phyloP scores from a whole-genome alignment of 2,797 vertebrate genomes.

The Characodon lateralis region DNA sequence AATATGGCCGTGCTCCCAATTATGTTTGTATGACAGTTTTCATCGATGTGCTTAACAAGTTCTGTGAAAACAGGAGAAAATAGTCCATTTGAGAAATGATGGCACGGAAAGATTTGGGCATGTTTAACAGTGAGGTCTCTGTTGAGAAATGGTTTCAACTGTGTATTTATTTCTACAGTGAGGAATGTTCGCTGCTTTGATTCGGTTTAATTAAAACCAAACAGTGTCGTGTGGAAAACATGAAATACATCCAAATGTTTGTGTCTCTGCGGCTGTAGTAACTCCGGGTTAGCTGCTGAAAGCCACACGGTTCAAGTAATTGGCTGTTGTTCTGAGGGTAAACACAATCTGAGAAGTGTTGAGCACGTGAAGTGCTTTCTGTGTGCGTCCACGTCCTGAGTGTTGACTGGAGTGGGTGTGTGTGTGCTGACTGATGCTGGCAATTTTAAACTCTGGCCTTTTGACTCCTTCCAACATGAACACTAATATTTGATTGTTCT shows the following conservation, averaged over 20 bases:
- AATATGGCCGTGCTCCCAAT: slow-evolving; percentile 3
- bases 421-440: not conserved
- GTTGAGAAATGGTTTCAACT: slow-evolving; percentile 29
- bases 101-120: slow-evolving; percentile 24
- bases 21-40: slow-evolving; percentile 27
- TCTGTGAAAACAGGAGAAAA: slow-evolving; percentile 16
- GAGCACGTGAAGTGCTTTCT: slow-evolving; percentile 56
- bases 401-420: slow-evolving; percentile 25
- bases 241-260: slow-evolving; percentile 51
- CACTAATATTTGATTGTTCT: not conserved
- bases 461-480: not conserved
- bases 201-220: slow-evolving; percentile 47
- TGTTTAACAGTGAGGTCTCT: slow-evolving; percentile 21
- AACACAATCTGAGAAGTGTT: slow-evolving; percentile 68
- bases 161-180: slow-evolving; percentile 30
- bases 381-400: slow-evolving; percentile 43
- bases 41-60: slow-evolving; percentile 18
- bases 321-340: slow-evolving; percentile 59
- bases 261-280: slow-evolving; percentile 23
- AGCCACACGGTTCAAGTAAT: slow-evolving; percentile 51
- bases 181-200: slow-evolving; percentile 43
- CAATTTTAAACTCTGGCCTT: slow-evolving; percentile 58
- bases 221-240: slow-evolving; percentile 22
- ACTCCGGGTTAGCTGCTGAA: slow-evolving; percentile 44
- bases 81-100: slow-evolving; percentile 28